Evolutionary conservation across 2,888 invertebrate species (phyloP).

Genomic region (Spilosoma lubricipeda): DNA sequence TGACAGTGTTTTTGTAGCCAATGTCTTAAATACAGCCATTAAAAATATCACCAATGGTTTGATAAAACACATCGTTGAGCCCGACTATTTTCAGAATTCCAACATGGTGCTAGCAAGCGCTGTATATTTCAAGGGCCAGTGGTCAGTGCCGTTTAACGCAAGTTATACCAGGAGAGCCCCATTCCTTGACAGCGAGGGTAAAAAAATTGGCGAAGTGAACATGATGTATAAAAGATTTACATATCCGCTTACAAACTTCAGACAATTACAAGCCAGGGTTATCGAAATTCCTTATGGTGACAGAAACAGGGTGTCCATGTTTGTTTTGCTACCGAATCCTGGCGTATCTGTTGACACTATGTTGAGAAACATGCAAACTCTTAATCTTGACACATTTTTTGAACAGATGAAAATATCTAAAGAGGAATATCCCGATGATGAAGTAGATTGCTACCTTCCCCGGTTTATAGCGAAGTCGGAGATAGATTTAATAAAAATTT

Average conservation of each 20-base stretch:
- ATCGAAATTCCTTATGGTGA: conserved; percentile 90
- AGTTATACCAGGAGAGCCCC: conserved; percentile 81
- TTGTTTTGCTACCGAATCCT: conserved; percentile 88
- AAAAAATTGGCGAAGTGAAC: conserved; percentile 85
- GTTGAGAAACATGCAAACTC: conserved; percentile 78
- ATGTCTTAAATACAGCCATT: conserved; percentile 63
- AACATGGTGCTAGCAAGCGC: conserved; percentile 88
- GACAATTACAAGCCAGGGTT: conserved; percentile 86
- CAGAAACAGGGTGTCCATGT: conserved; percentile 86
- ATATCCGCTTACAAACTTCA: conserved; percentile 86
- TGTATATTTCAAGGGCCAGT: conserved; percentile 90
- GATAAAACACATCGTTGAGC: conserved; percentile 66
- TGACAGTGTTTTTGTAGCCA: conserved; percentile 56
- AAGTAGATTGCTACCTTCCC: conserved; percentile 88
- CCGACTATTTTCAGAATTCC: conserved; percentile 78
- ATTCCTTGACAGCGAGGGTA: conserved; percentile 86
- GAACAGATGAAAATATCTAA: conserved; percentile 79
- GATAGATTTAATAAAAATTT: conserved; percentile 82
- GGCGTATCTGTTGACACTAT: conserved; percentile 83
- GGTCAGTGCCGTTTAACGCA: conserved; percentile 88
- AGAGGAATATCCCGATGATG: conserved; percentile 86
- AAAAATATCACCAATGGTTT: conserved; percentile 69
- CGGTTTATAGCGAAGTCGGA: conserved; percentile 87
- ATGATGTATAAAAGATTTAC: conserved; percentile 90
- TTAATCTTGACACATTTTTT: conserved; percentile 84